Evolutionary conservation across 2,888 invertebrate species (phyloP).

Genomic region (Ferdinandea cuprea): DNA sequence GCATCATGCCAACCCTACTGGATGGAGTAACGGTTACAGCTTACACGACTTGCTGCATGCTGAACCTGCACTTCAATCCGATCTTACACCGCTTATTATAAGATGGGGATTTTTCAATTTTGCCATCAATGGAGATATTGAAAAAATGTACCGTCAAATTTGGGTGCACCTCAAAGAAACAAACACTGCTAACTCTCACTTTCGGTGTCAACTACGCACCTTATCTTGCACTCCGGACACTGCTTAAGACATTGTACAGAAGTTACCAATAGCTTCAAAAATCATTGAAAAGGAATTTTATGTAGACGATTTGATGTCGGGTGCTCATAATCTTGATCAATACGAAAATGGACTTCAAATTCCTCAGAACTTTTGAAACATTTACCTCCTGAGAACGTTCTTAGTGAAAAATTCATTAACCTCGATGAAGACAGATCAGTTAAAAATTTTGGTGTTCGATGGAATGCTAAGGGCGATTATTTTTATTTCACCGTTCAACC

Average conservation of each 20-base stretch:
- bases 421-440: slow-evolving; percentile 34
- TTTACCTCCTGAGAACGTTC: slow-evolving; percentile 5
- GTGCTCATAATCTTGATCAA: not conserved
- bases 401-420: slow-evolving; percentile 52
- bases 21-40: no score
- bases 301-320: not conserved
- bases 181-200: no score
- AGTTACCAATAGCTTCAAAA: not conserved
- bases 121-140: no score
- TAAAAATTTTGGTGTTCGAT: slow-evolving; percentile 49
- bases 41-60: no score
- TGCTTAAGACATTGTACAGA: not conserved
- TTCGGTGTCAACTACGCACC: not conserved
- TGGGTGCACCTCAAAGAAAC: no score
- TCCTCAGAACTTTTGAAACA: not conserved
- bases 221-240: not conserved
- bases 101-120: no score
- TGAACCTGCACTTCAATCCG: no score
- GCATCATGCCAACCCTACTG: no score
- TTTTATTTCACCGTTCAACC: slow-evolving; percentile 47
- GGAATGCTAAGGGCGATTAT: slow-evolving; percentile 55
- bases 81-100: no score
- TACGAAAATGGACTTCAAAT: slow-evolving; percentile 16
- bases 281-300: not conserved
- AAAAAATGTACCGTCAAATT: no score